phyloP scores from a whole-genome alignment of 2,797 vertebrate species.

The Sarcophilus harrisii region DNA sequence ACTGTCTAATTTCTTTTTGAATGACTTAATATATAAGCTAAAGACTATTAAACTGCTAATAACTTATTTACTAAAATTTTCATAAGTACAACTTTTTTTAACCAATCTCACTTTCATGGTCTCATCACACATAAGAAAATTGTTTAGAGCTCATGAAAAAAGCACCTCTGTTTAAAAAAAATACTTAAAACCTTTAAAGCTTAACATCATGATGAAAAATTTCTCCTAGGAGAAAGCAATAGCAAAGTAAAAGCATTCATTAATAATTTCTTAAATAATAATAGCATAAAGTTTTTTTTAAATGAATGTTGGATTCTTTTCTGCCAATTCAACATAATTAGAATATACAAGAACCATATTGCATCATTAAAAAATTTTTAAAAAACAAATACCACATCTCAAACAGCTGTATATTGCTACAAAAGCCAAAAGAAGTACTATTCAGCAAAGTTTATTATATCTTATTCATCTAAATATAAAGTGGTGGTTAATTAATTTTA shows the following conservation, averaged over 20 bases:
- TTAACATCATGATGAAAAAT: slow-evolving; percentile 41
- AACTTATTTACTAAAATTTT: slow-evolving; percentile 44
- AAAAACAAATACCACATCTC: slow-evolving; percentile 62
- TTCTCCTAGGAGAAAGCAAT: slow-evolving; percentile 57
- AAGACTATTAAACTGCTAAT: slow-evolving; percentile 44
- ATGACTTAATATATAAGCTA: neutral
- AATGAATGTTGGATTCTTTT: slow-evolving; percentile 66
- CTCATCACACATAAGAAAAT: slow-evolving; percentile 67
- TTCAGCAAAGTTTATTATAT: slow-evolving; percentile 80
- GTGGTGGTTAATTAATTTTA: slow-evolving; percentile 85
- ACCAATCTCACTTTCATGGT: slow-evolving; percentile 60
- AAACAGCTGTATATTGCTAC: slow-evolving; percentile 70
- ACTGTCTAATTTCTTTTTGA: neutral
- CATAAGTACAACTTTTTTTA: slow-evolving; percentile 64
- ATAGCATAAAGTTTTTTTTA: slow-evolving; percentile 67
- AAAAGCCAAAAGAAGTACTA: slow-evolving; percentile 77
- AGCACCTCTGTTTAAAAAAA: slow-evolving; percentile 57
- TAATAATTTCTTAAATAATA: slow-evolving; percentile 52
- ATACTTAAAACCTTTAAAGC: neutral
- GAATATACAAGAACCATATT: slow-evolving; percentile 67
- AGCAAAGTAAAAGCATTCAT: slow-evolving; percentile 61
- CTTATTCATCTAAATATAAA: slow-evolving; percentile 84
- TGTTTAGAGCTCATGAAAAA: slow-evolving; percentile 54
- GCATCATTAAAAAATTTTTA: slow-evolving; percentile 65
- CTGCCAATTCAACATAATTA: slow-evolving; percentile 69